Conservation (phyloP, 2,888 invertebrate species). For the Chymomyza procnemis region DNA sequence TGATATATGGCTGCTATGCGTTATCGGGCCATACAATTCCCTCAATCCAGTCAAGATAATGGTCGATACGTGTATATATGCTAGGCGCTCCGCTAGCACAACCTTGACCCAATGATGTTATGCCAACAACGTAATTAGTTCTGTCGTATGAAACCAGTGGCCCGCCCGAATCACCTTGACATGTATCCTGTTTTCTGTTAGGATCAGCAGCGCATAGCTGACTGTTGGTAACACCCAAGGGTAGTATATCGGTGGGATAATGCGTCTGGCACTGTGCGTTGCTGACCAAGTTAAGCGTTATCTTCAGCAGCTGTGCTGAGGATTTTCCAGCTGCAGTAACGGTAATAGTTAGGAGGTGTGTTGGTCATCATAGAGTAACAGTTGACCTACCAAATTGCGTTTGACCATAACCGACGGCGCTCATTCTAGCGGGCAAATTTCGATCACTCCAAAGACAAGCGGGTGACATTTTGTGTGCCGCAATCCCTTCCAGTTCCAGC, state of each 20-base stretch:
- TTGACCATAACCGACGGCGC: constrained; percentile 83
- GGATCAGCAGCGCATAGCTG: constrained; percentile 56
- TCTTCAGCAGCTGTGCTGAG: constrained; percentile 52
- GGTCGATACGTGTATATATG: constrained; percentile 7
- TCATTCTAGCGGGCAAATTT: constrained; percentile 69
- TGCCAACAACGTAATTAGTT: neutral
- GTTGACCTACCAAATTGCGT: constrained; percentile 73
- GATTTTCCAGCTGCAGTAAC: constrained; percentile 32
- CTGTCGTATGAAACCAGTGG: neutral
- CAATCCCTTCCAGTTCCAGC: constrained; percentile 78
- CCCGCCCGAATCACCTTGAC: constrained; percentile 49
- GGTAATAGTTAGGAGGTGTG: no score
- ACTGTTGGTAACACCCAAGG: constrained; percentile 28
- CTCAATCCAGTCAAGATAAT: constrained; percentile 18
- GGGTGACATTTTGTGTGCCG: constrained; percentile 1
- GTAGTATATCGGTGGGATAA: constrained; percentile 30
- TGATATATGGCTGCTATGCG: no score
- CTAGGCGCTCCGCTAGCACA: constrained; percentile 12
- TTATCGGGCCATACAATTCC: neutral
- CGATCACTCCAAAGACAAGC: constrained; percentile 80
- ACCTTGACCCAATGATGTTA: constrained; percentile 12
- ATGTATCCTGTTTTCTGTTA: constrained; percentile 44
- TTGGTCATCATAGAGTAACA: neutral
- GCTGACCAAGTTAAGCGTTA: constrained; percentile 31
- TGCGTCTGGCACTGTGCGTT: constrained; percentile 25